Conservation (phyloP, 1,140 invertebrate genomes). For the Bombus polaris region DNA sequence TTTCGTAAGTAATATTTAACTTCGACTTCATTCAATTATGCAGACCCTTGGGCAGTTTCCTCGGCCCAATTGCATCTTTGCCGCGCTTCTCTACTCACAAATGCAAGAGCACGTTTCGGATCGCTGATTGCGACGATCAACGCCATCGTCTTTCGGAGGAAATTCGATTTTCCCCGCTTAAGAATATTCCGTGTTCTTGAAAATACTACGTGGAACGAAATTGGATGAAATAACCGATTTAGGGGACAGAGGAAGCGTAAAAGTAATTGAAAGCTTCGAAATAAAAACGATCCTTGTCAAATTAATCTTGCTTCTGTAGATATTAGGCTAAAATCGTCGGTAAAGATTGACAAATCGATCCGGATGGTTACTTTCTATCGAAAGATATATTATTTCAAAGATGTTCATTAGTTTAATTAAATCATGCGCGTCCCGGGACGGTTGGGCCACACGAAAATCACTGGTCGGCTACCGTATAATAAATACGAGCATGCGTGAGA, state of each 20-base stretch:
- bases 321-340: too few species aligned
- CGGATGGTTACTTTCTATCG: neutral
- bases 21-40: conserved; percentile 48
- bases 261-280: neutral
- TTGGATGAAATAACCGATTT: neutral
- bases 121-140: neutral
- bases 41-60: conserved; percentile 22
- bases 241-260: neutral
- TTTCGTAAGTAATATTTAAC: conserved; percentile 54
- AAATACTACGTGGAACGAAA: neutral
- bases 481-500: conserved; percentile 29
- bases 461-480: conserved; percentile 59
- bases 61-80: conserved; percentile 47
- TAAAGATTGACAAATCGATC: neutral
- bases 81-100: conserved; percentile 14
- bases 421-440: neutral
- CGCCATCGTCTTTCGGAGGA: neutral
- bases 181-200: neutral
- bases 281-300: neutral
- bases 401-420: conserved; percentile 32
- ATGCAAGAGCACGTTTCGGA: conserved; percentile 7
- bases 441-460: conserved; percentile 25
- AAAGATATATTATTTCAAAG: neutral
- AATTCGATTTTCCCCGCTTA: neutral
- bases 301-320: neutral